Base-by-base conservation (phyloP, 1,140 invertebrate genomes). In the Delia radicum region DNA sequence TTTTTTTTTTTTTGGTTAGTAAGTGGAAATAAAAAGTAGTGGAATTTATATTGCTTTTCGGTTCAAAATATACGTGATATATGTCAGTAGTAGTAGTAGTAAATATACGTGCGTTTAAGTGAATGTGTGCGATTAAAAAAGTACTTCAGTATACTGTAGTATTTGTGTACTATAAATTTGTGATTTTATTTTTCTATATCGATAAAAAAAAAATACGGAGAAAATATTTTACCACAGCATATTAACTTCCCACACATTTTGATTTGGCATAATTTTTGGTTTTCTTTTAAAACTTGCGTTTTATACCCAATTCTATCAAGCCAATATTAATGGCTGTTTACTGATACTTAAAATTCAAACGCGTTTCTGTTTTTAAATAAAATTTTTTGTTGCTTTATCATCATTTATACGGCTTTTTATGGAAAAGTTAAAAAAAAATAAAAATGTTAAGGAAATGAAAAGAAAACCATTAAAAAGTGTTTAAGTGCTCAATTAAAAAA, bases 401-500 rank as follows among this genome's bases (percentile, higher is more conserved):
- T 42, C 37, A 10, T 42, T 42, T 42, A 13, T 42, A 42, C n/a
- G 6, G 3, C 12, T 10, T 42, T 42, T 42, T 15, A 15, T 42
- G 12, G 3, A 21, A 55, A 55, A 55, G 18, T 10, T 37, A 3
- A 37, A 37, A 37, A 7, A 8, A 55, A 55, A 7, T 24, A 8
- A 8, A 37, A 37, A 55, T 55, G 1, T 55, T n/a, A 5, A 21
- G 5, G 48, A 55, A 55, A 55, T 55, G 48, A 21, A n/a, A 55
- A 55, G 48, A 21, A 55, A 18, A 55, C 18, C 48, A 55, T 55
- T 18, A 55, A 37, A 72, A 33, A 72, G 28, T 42, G 33, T 69
- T 75, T 48, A 75, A 69, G 74, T 75, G 74, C 74, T 75, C 74
- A 75, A 75, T 75, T 75, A 75, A 69, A 21, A 75, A 75, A 67